Percentiles rank a stretch among this genome's conserved stretches.
These are phyloP conservation scores for Cariama cristata DNA, from an alignment of 2,113 vertebrate species.

Conservation along the genomic window DNA sequence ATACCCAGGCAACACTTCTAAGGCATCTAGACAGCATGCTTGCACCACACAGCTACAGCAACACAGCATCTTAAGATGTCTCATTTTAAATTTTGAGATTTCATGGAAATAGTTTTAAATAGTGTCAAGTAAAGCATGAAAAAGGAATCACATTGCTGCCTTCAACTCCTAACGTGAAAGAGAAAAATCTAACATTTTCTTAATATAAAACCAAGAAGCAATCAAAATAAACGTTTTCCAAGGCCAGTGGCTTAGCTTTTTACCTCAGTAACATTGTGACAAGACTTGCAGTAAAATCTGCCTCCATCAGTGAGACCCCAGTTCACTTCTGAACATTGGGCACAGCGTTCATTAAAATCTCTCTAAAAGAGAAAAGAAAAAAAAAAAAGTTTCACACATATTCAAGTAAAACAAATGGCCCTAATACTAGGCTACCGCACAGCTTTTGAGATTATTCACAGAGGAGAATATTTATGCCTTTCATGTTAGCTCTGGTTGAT, in stretches of 20 bases:
- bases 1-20: background rate
- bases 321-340: constrained; percentile 83
- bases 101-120: background rate
- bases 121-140: background rate
- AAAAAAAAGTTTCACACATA: background rate
- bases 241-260: constrained; percentile 11
- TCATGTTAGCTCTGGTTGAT: background rate
- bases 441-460: background rate
- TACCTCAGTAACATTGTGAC: constrained; percentile 94
- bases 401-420: background rate
- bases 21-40: background rate
- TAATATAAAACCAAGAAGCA: background rate
- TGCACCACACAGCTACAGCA: background rate
- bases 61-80: background rate
- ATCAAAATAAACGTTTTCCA: background rate
- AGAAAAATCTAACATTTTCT: background rate
- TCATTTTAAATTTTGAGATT: background rate
- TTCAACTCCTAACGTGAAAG: background rate
- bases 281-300: constrained; percentile 89
- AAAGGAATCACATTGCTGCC: background rate
- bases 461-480: background rate
- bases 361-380: constrained; percentile 66
- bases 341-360: constrained; percentile 83
- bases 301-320: constrained; percentile 92
- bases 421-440: background rate